Evolutionary conservation across 2,888 invertebrate genomes (phyloP), one percentile per base, ranked within the genome.

Genomic region (Serrognathus titanus): DNA sequence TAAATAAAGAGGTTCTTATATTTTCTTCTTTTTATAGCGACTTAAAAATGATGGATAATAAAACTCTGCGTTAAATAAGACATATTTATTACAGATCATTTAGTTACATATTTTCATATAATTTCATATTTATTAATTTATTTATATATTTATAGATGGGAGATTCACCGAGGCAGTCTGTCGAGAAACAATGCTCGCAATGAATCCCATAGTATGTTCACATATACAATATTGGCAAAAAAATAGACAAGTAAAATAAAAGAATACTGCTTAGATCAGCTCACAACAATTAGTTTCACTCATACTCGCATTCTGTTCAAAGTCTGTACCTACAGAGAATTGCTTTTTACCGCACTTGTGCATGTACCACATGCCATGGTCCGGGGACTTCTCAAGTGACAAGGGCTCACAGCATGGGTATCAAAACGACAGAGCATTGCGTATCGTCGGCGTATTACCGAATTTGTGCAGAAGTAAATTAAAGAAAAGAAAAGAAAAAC

Each of bases 101-200:
- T 71, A 71, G 70, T 73, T 74, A 75, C 74, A 75, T 74, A 73
- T 72, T 69, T 73, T 74, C 68, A 72, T 72, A 74, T 74, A 73
- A 72, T 73, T 74, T 73, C 68, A 70, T 71, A 70, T 72, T 72
- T 68, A 68, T 54, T 69, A 67, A 71, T 72, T 72, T 74, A 74
- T 75, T 75, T 75, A 73, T 75, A 73, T 75, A 74, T 74, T 74
- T 75, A 74, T 75, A 74, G 70, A 74, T 73, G 71, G 71, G 71
- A 73, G 74, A 74, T 75, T 75, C 72, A 54, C 57, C 24, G 24
- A 74, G 70, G 73, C 72, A 71, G 73, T 72, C 70, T 70, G 55
- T 55, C 61, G 59, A 52, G 58, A 36, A 66, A 67, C 66, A 63
- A 66, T 68, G 49, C 70, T 64, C 66, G 68, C 68, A 60, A 69